Conservation (phyloP, 2,113 vertebrate genomes). For the Boulengeromyrus knoepffleri region DNA sequence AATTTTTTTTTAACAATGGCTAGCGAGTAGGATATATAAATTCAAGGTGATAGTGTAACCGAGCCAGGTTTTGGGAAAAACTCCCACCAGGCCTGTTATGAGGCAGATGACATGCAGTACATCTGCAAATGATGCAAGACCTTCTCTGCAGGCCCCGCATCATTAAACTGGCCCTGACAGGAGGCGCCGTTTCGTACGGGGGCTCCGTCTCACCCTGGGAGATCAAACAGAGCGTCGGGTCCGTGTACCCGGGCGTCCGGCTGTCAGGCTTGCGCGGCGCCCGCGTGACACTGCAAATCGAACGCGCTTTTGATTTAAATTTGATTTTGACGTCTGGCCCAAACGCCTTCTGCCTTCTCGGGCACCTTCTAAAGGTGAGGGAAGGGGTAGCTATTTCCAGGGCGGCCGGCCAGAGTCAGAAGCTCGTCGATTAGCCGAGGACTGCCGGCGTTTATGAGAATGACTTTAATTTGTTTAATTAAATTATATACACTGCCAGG, state of each 20-base stretch:
- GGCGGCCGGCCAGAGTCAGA: neutral
- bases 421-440: neutral
- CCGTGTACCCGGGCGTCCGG: neutral
- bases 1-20: neutral
- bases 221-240: neutral
- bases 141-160: neutral
- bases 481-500: neutral
- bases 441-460: neutral
- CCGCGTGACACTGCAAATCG: neutral
- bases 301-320: neutral
- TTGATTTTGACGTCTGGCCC: neutral
- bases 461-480: neutral
- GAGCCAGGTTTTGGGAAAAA: neutral
- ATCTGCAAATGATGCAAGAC: slow-evolving; percentile 3
- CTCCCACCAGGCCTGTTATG: neutral
- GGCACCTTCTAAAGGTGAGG: neutral
- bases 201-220: neutral
- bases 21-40: neutral
- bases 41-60: neutral
- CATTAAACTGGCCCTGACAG: neutral
- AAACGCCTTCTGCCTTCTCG: neutral
- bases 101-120: neutral
- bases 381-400: neutral
- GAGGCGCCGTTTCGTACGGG: neutral
- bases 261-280: neutral